A percentile compares a stretch with the other conserved stretches of the same genome.
Conservation (phyloP, 1,140 invertebrate species). For the Monomorium pharaonis region DNA sequence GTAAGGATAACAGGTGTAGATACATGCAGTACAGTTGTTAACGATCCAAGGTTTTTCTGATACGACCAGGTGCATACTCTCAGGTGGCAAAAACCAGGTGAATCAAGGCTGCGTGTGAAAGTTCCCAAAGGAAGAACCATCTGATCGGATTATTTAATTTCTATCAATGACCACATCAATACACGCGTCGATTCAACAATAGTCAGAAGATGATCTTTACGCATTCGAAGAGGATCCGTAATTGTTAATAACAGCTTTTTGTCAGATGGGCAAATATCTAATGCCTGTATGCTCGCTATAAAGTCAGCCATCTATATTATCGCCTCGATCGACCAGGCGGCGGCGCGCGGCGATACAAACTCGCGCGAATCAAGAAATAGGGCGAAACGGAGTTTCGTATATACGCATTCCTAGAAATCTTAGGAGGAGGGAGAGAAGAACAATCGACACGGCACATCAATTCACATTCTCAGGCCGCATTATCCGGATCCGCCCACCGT, state of each 20-base stretch:
- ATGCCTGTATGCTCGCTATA: too few species aligned
- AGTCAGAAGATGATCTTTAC: not conserved
- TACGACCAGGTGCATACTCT: constrained; percentile 37
- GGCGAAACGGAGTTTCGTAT: not conserved
- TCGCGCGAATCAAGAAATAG: not conserved
- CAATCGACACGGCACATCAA: constrained; percentile 23
- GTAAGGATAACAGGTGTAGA: constrained; percentile 40
- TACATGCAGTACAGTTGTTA: constrained; percentile 30
- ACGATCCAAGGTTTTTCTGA: constrained; percentile 55
- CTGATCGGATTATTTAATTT: constrained; percentile 22
- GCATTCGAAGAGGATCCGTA: not conserved
- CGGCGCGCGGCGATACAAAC: not conserved
- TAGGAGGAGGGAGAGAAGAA: too few species aligned
- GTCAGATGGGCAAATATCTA: not conserved
- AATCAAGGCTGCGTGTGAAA: constrained; percentile 50
- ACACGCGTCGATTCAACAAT: not conserved
- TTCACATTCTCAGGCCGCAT: constrained; percentile 25
- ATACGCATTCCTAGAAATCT: constrained; percentile 40
- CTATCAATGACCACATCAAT: not conserved
- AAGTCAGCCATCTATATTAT: not conserved
- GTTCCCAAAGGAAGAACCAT: constrained; percentile 17
- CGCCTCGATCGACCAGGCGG: not conserved
- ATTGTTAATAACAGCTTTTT: not conserved
- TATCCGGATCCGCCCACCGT: constrained; percentile 36
- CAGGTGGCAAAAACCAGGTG: constrained; percentile 55